These are phyloP conservation scores for Cygnus olor DNA, from an alignment of 2,797 vertebrate genomes.

Conservation along the genomic window DNA sequence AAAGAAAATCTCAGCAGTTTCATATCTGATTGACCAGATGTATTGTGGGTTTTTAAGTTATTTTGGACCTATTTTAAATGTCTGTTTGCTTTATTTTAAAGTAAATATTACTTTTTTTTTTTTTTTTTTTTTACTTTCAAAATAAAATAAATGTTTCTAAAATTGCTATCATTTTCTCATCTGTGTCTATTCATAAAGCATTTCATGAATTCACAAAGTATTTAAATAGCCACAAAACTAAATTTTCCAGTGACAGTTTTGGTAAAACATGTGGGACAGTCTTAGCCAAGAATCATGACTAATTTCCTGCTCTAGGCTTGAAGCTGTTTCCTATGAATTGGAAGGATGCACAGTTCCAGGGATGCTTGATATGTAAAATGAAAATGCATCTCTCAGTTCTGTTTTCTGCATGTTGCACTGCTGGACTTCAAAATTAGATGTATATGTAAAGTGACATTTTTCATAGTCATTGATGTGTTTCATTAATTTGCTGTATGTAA, in stretches of 20 bases:
- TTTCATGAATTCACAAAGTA: background rate
- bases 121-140: background rate
- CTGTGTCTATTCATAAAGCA: background rate
- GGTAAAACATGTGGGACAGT: background rate
- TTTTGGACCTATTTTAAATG: background rate
- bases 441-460: background rate
- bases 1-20: background rate
- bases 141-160: background rate
- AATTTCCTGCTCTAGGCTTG: constrained; percentile 24
- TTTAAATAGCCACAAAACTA: background rate
- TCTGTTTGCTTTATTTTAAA: background rate
- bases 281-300: constrained; percentile 33
- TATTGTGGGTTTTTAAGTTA: background rate
- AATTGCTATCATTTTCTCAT: background rate
- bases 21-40: background rate
- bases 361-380: background rate
- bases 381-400: background rate
- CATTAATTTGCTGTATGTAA: background rate
- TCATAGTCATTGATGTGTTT: background rate
- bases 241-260: background rate
- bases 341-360: background rate
- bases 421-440: background rate
- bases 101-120: background rate
- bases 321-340: background rate
- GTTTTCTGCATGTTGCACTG: background rate